Conservation (phyloP, 2,888 invertebrate genomes). For the Apantesis nais region DNA sequence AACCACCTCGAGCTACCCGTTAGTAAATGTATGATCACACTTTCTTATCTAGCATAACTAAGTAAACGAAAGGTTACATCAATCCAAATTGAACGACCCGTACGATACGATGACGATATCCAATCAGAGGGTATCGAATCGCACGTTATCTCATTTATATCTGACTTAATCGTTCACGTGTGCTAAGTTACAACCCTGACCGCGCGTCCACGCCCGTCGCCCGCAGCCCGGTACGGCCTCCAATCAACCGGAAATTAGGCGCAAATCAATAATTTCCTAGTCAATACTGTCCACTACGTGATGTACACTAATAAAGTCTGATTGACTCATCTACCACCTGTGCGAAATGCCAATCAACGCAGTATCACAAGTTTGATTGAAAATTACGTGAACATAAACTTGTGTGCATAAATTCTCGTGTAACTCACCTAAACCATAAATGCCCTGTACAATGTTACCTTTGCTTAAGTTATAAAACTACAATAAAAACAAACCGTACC, state of each 20-base stretch:
- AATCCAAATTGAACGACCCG: constrained; percentile 17
- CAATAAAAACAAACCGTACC: background rate
- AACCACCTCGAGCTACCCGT: background rate
- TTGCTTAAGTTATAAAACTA: background rate
- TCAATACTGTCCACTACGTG: constrained; percentile 62
- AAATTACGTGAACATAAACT: constrained; percentile 16
- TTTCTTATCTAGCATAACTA: constrained; percentile 4
- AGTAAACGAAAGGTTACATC: constrained; percentile 17
- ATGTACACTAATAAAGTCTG: constrained; percentile 69
- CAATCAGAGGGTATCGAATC: constrained; percentile 42
- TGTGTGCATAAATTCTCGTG: background rate
- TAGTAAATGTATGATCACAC: background rate
- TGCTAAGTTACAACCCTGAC: constrained; percentile 57
- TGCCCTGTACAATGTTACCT: background rate
- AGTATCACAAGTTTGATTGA: constrained; percentile 17
- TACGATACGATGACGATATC: constrained; percentile 47
- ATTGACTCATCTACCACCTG: constrained; percentile 63
- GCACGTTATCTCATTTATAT: constrained; percentile 49
- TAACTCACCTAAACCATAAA: background rate
- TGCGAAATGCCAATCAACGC: constrained; percentile 43
- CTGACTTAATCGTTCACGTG: constrained; percentile 53
- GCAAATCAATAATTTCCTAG: constrained; percentile 82
- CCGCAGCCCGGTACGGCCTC: constrained; percentile 57
- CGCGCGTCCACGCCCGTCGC: constrained; percentile 72
- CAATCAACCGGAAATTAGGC: constrained; percentile 78